Percentiles rank a stretch among this genome's conserved stretches.
Evolutionary conservation across 2,113 vertebrate genomes (phyloP).

Genomic region (Cynoglossus semilaevis): DNA sequence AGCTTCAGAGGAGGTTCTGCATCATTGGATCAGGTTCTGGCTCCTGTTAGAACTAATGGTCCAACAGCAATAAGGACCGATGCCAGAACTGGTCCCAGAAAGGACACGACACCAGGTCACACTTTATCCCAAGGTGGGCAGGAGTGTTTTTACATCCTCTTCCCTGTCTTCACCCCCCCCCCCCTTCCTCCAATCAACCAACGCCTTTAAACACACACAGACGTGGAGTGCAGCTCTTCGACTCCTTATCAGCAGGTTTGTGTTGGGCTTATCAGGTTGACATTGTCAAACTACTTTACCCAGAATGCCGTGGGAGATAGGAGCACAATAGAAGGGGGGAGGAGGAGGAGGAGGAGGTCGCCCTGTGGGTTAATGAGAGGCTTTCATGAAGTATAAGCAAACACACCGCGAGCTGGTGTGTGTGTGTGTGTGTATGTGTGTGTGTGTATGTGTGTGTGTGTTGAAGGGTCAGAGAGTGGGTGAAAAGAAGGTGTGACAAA

Average conservation of each 20-base stretch:
- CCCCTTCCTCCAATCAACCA: constrained; percentile 61
- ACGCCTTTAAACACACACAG: constrained; percentile 70
- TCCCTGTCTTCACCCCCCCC: constrained; percentile 25
- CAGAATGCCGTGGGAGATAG: constrained; percentile 72
- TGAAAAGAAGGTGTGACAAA: constrained; percentile 43
- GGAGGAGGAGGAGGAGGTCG: constrained; percentile 54
- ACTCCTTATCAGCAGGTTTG: constrained; percentile 73
- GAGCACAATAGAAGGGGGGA: constrained; percentile 65
- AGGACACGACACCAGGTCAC: no score
- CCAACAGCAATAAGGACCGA: no score
- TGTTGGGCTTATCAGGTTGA: constrained; percentile 73
- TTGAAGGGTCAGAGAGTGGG: constrained; percentile 51
- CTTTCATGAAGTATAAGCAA: constrained; percentile 65
- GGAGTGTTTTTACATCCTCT: neutral
- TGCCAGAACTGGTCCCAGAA: no score
- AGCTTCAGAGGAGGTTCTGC: no score
- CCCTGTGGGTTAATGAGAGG: constrained; percentile 72
- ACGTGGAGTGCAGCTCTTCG: constrained; percentile 72
- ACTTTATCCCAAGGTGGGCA: no score
- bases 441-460: constrained; percentile 1
- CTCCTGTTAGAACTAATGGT: no score
- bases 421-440: constrained; percentile 11
- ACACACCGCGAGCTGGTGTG: constrained; percentile 50
- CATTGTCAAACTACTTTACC: constrained; percentile 79
- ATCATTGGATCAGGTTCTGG: no score